Evolutionary conservation across 2,888 invertebrate species (phyloP).

Genomic region (Phorcus lineatus): DNA sequence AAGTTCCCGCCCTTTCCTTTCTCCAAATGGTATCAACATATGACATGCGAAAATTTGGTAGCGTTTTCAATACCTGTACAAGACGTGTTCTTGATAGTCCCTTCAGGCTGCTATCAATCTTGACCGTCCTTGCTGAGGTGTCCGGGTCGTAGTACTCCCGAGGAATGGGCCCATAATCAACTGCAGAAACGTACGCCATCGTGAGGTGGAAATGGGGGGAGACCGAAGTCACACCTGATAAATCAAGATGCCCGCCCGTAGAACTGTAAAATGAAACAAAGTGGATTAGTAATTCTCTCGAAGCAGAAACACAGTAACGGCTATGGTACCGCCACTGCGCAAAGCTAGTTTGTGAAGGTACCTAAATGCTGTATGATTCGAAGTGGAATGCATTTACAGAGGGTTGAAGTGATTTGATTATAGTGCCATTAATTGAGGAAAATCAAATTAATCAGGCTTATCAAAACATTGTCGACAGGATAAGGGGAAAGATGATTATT

Average conservation of each 20-base stretch:
- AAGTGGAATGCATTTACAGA: too few species aligned
- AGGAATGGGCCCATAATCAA: not conserved
- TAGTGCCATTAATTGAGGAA: too few species aligned
- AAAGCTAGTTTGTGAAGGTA: not conserved
- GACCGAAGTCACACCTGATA: not conserved
- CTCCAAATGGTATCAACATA: not conserved
- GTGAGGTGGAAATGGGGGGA: not conserved
- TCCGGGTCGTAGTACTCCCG: not conserved
- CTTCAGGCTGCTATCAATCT: not conserved
- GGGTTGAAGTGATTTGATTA: too few species aligned
- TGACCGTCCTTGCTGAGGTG: not conserved
- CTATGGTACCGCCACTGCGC: constrained; percentile 9
- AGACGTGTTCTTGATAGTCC: not conserved
- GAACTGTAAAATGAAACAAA: not conserved
- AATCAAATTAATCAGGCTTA: too few species aligned
- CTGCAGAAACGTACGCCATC: not conserved
- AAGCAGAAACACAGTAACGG: not conserved
- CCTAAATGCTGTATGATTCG: too few species aligned
- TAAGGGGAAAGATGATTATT: not conserved
- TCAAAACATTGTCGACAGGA: too few species aligned
- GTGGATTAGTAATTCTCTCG: not conserved
- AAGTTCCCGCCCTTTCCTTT: not conserved
- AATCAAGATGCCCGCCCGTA: not conserved
- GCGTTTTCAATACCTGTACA: not conserved
- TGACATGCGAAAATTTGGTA: not conserved